Evolutionary conservation across 2,888 invertebrate species (phyloP).

Genomic region (Marasmarcha lunaedactyla): DNA sequence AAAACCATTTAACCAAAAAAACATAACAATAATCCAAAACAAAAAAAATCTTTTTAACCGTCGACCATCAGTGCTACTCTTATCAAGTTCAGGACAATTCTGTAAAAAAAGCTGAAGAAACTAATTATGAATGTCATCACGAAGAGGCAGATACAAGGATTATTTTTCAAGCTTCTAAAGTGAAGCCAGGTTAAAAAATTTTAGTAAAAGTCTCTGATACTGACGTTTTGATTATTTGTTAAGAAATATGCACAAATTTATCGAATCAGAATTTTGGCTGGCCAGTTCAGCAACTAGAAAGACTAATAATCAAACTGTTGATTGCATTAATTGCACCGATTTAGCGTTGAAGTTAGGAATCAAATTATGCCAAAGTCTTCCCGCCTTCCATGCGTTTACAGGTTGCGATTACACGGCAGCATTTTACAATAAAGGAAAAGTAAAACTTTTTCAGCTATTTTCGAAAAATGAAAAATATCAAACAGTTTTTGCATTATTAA

Average conservation of each 20-base stretch:
- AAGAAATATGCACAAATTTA: slow-evolving; percentile 17
- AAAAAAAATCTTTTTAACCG: slow-evolving; percentile 9
- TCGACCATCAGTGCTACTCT: slow-evolving; percentile 10
- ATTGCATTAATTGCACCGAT: slow-evolving; percentile 16
- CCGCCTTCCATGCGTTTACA: slow-evolving; percentile 16
- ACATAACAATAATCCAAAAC: too few species aligned
- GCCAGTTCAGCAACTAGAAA: slow-evolving; percentile 13
- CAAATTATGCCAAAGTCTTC: slow-evolving; percentile 12
- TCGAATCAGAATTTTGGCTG: slow-evolving; percentile 14
- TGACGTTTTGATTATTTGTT: slow-evolving; percentile 18
- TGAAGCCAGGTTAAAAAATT: slow-evolving; percentile 14
- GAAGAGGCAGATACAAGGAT: slow-evolving; percentile 19
- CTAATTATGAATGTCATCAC: slow-evolving; percentile 14
- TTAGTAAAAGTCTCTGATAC: slow-evolving; percentile 19
- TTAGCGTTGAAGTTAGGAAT: slow-evolving; percentile 11
- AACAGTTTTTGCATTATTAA: slow-evolving; percentile 25
- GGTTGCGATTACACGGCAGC: slow-evolving; percentile 16
- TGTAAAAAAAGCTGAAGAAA: slow-evolving; percentile 13
- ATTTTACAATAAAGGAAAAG: slow-evolving; percentile 22
- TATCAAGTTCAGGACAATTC: slow-evolving; percentile 10
- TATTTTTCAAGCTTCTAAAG: slow-evolving; percentile 18
- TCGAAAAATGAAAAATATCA: slow-evolving; percentile 21
- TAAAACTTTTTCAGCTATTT: slow-evolving; percentile 21
- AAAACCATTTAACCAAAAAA: too few species aligned
- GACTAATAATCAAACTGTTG: slow-evolving; percentile 12